These are phyloP conservation scores for Helostoma temminkii DNA, from an alignment of 2,797 vertebrate species.

Conservation along the genomic window DNA sequence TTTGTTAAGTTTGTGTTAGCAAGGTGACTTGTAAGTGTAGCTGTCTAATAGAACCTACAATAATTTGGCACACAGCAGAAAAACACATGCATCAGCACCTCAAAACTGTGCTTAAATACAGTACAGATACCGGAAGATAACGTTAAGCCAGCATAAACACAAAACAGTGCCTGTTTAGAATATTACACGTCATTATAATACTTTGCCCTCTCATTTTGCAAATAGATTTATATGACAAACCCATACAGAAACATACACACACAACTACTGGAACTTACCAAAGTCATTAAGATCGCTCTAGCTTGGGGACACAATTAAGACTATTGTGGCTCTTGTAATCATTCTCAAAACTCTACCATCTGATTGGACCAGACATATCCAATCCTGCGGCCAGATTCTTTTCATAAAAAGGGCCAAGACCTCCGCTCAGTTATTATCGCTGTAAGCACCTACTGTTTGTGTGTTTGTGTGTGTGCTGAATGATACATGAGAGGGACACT, in stretches of 20 bases:
- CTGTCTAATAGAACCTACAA: background rate
- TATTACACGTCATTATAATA: slow-evolving; percentile 35
- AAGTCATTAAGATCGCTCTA: slow-evolving; percentile 60
- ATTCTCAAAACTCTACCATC: slow-evolving; percentile 58
- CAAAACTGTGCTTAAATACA: slow-evolving; percentile 5
- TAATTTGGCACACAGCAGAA: background rate
- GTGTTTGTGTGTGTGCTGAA: slow-evolving; percentile 18
- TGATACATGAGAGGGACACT: slow-evolving; percentile 38
- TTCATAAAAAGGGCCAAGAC: slow-evolving; percentile 75
- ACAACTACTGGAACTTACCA: slow-evolving; percentile 51
- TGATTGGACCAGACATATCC: slow-evolving; percentile 76
- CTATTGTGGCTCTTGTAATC: slow-evolving; percentile 70
- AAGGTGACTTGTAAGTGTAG: background rate
- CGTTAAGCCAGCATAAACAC: slow-evolving; percentile 4
- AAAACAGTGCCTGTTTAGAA: slow-evolving; percentile 17
- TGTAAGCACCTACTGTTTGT: slow-evolving; percentile 52
- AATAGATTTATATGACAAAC: slow-evolving; percentile 36
- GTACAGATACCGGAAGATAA: slow-evolving; percentile 16
- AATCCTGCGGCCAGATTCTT: slow-evolving; percentile 72
- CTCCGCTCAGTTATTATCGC: slow-evolving; percentile 75
- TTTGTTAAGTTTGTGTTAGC: too few species aligned
- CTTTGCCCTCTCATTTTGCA: slow-evolving; percentile 15
- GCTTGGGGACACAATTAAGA: slow-evolving; percentile 76
- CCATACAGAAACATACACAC: slow-evolving; percentile 26
- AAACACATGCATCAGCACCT: background rate